Base-by-base conservation (phyloP, 2,888 invertebrate species). In the Luperina testacea region DNA sequence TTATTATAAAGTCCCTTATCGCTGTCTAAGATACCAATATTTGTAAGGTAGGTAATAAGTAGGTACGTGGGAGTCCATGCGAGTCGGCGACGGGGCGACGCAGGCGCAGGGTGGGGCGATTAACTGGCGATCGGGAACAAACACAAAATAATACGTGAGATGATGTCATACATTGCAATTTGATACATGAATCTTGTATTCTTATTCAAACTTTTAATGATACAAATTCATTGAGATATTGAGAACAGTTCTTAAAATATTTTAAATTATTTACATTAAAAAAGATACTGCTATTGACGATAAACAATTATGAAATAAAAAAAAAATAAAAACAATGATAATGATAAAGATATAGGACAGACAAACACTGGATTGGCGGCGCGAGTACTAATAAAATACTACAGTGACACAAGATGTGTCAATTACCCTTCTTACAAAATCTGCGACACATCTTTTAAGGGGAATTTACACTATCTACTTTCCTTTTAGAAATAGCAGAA, bases 41-140 rank as follows among this genome's bases (percentile, higher is more conserved):
- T 71, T 72, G 67, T 79, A 83, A 81, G 84, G 86, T 87, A 84
- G 84, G 82, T 85, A 81, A 78, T 78, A 82, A 87, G 89, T 86
- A 88, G 86, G 87, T 87, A 88, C 73, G 83, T 61, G 84, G 87
- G 87, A 84, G 72, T 83, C 87, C 85, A 84, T 81, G 88, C 90
- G 88, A 75, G 89, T 74, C 84, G 78, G 80, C 81, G 81, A 77
- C 80, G 81, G 69, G 61, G 72, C 87, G 87, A 38, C 88, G 86
- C 75, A 74, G 77, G 82, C 87, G 86, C 82, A 82, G 82, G 84
- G 77, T 79, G 84, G 88, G 85, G 61, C 88, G 85, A 85, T 88
- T 91, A 91, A 86, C 91, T 90, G 91, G 76, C 71, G 83, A 86
- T 83, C 89, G 87, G 88, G 90, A 83, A 91, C 85, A 90, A 87